Evolutionary conservation across 2,113 vertebrate species (phyloP), one percentile per base, ranked within the genome.

Genomic region (Sorex fumeus): DNA sequence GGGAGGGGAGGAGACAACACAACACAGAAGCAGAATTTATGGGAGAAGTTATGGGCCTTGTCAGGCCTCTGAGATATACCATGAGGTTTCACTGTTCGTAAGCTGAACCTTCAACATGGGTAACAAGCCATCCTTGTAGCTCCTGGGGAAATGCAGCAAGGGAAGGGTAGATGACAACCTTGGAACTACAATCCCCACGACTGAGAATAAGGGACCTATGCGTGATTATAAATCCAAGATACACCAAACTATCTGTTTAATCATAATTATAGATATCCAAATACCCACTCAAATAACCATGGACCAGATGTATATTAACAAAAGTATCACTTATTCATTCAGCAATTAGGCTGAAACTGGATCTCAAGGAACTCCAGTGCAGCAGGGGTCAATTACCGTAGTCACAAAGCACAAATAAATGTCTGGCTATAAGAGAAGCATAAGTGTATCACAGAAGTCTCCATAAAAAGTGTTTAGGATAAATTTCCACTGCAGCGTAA

Each of bases 241-340:
- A 80, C 45, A 89, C 15, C 34, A 64, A 64, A 2, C 34, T 84
- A 67, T 9, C 16, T 27, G 88, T 74, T 45, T 34, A 84, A 53
- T 53, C 19, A 2, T 87, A 75, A 87, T 50, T 77, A 84, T 18
- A 80, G 60, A 87, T 64, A 76, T 81, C 27, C 82, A 72, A 77
- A 93, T 30, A 84, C 28, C 80, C 27, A 81, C 43, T 67, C 64
- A 53, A 23, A 50, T 36, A 90, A 64, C 43, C 60, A 40, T 78
- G 66, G 11, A 6, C 34, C 8, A 70, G 34, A 28, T 47, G 71
- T 75, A 50, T 81, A 69, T 32, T 66, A 87, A 90, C 62, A 81
- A 91, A 76, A 72, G 23, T 76, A 76, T 86, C 47, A 83, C 80
- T 84, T 84, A 87, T 71, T 90, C 43, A 89, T 66, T 60, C 53